Base-by-base conservation (phyloP, 1,140 invertebrate genomes). In the Carcinoscorpius rotundicauda region DNA sequence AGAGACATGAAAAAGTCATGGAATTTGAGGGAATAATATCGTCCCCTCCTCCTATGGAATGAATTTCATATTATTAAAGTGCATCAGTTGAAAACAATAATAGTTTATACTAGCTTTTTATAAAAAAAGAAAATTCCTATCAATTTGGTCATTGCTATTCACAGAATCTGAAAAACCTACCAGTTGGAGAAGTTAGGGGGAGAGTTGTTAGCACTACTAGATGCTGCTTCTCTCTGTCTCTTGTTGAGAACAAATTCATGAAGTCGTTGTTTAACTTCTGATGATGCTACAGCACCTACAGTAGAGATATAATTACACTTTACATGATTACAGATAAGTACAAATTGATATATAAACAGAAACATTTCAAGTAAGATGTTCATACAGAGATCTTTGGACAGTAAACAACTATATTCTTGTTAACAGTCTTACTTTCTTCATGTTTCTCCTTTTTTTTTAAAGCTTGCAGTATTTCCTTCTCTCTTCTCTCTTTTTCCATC, bases 191-290 rank as follows among this genome's bases (percentile, higher is more conserved):
- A 91, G 69, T 81, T 81, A 62, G 87, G 75, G 11, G 78, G 82
- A 63, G 87, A 85, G 60, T 75, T 73, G 56, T 72, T 73, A 66
- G 71, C 65, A 58, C 66, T 73, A 61, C 73, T 72, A 29, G 70
- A 70, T 48, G 69, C 70, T 50, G 72, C 84, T 74, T 89, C 88
- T 65, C 87, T 80, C 70, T 91, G 88, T 76, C 92, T 91, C 75
- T 93, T 93, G 72, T 87, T 91, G 75, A 93, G 83, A 58, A 96
- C 82, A 78, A 94, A 94, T 75, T 90, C 88, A 84, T 93, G 82
- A 71, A 98, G 81, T 72, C 91, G 90, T 79, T 93, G 91, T 78
- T 97, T 97, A 70, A 98, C 94, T 79, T 96, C 93, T 9, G 89
- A 87, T 64, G 93, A 96, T 56, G 93, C 93, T 68, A 94, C 87